phyloP scores from a whole-genome alignment of 2,797 vertebrate species.

The Steatocranus sp. region DNA sequence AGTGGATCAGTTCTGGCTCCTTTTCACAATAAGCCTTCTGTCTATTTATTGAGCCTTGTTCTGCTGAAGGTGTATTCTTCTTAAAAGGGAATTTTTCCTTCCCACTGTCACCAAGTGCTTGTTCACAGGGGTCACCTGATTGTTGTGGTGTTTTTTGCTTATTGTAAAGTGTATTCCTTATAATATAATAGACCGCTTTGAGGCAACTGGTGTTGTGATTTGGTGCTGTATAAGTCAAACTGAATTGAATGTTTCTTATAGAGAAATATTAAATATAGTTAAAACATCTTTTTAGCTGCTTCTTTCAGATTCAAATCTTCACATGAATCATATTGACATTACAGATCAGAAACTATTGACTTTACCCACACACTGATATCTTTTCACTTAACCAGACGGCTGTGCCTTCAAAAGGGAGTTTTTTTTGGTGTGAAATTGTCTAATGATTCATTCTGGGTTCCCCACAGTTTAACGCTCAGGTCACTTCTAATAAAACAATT shows the following conservation, averaged over 20 bases:
- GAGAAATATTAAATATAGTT: not conserved
- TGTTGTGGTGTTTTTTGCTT: not conserved
- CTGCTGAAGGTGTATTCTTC: not conserved
- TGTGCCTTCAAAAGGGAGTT: not conserved
- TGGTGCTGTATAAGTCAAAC: not conserved
- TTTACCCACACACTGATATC: not conserved
- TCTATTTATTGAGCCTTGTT: not conserved
- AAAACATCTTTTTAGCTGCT: not conserved
- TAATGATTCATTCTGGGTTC: constrained; percentile 16
- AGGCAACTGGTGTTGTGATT: not conserved
- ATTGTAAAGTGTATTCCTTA: not conserved
- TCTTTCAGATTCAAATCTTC: not conserved
- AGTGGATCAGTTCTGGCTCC: not conserved
- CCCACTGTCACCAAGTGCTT: not conserved
- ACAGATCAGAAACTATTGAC: not conserved
- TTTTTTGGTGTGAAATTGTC: not conserved
- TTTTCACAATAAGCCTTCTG: not conserved
- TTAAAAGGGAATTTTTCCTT: not conserved
- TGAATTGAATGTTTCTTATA: no score
- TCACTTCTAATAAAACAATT: not conserved
- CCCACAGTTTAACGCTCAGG: not conserved
- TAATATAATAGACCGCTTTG: not conserved
- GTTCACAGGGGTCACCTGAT: not conserved
- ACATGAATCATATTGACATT: not conserved
- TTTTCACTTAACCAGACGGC: not conserved